Evolutionary conservation across 2,113 vertebrate species (phyloP).

Genomic region (Tachycineta bicolor): DNA sequence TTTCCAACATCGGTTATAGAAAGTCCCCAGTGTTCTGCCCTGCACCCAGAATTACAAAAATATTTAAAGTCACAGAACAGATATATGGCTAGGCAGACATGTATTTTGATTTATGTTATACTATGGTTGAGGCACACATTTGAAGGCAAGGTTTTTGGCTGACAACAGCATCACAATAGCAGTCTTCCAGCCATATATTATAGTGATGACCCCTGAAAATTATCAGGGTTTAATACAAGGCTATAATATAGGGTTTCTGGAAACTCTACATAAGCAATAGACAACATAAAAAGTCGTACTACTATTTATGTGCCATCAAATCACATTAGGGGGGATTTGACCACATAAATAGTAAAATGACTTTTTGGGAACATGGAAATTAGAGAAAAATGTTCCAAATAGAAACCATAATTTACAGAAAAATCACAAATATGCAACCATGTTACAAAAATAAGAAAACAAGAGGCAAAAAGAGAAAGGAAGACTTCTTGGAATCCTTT

Average conservation of each 20-base stretch:
- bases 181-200: constrained; percentile 64
- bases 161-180: constrained; percentile 64
- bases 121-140: constrained; percentile 55
- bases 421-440: constrained; percentile 60
- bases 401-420: constrained; percentile 67
- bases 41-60: constrained; percentile 67
- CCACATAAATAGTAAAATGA: constrained; percentile 71
- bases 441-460: not conserved
- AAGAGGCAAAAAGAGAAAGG: not conserved
- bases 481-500: constrained; percentile 12
- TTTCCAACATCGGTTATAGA: constrained; percentile 37
- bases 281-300: constrained; percentile 59
- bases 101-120: constrained; percentile 66
- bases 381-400: constrained; percentile 72
- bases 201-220: constrained; percentile 45
- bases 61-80: constrained; percentile 72
- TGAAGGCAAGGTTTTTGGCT: constrained; percentile 71
- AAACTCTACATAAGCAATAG: constrained; percentile 57
- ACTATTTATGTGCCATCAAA: constrained; percentile 71
- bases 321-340: constrained; percentile 53
- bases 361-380: constrained; percentile 74
- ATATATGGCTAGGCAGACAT: constrained; percentile 60
- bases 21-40: constrained; percentile 25
- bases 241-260: constrained; percentile 63
- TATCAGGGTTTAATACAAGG: constrained; percentile 47